Base-by-base conservation (phyloP, 2,888 invertebrate genomes). In the Eutolmus rufibarbis region DNA sequence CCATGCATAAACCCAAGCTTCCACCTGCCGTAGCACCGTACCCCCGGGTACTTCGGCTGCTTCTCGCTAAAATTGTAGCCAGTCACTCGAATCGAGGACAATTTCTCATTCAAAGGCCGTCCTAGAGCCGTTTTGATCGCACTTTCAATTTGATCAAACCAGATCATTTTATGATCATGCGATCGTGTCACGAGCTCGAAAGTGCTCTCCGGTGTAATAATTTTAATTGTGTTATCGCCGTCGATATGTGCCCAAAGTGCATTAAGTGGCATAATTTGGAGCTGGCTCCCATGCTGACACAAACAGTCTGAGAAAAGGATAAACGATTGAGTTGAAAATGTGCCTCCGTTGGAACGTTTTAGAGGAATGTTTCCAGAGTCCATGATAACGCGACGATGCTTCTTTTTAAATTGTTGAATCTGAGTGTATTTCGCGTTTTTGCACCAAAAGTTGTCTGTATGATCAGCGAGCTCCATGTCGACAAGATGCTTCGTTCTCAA, bases 11-110 rank as follows among this genome's bases (percentile, higher is more conserved):
- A 96, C 0, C 97, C 97, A 91, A 95, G 95, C 3, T 91, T 90
- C 98, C 98, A 98, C 87, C 95, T 94, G 0, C 97, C 98, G 86
- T 94, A 94, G 90, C 97, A 98, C 89, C 95, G 95, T 0, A 97
- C 96, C 89, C 96, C 96, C 91, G 96, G 96, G 90, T 95, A 97
- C 90, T 94, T 94, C 0, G 94, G 91, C 91, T 94, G 95, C 91
- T 96, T 97, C 86, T 91, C 93, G 12, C 95, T 94, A 91, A 96
- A 97, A 1, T 95, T 94, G 90, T 96, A 96, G 23, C 94, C 94
- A 0, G 97, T 96, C 56, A 95, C 95, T 84, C 98, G 94, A 5
- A 95, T 93, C 66, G 95, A 93, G 0, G 96, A 96, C 90, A 92
- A 89, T 16, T 95, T 95, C 87, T 95, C 94, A 5, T 94, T 93